phyloP scores from a whole-genome alignment of 2,888 invertebrate species.

The Ophion obscuratus region DNA sequence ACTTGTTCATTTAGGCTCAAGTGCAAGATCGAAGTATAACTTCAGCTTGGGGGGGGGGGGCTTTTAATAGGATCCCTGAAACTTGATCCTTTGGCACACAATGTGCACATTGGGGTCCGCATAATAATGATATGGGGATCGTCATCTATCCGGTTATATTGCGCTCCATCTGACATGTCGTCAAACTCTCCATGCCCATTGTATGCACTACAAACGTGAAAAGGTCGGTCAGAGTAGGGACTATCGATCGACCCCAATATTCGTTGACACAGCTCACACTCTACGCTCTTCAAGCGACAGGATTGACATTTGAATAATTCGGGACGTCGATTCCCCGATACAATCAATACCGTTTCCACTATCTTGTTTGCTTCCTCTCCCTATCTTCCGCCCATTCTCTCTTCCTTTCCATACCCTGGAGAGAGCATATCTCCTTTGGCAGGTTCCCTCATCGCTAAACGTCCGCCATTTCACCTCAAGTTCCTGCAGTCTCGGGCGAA shows the following conservation, averaged over 20 bases:
- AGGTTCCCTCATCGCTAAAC: background rate
- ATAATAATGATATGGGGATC: background rate
- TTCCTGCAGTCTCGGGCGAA: too few species aligned
- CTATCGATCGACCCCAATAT: constrained; percentile 61
- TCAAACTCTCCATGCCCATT: background rate
- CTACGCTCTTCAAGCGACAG: background rate
- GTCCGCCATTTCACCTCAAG: too few species aligned
- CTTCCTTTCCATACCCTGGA: background rate
- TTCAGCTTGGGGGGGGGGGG: too few species aligned
- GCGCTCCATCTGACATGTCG: constrained; percentile 8
- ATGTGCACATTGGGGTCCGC: background rate
- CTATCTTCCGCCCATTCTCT: background rate
- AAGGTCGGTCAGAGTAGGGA: constrained; percentile 40
- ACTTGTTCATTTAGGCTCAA: too few species aligned
- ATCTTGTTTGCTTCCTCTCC: background rate
- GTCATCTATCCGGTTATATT: constrained; percentile 24
- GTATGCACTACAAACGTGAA: constrained; percentile 11
- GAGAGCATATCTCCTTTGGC: background rate
- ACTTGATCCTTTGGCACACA: background rate
- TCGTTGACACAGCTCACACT: constrained; percentile 40
- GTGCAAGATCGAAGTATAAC: too few species aligned
- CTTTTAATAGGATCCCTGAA: background rate
- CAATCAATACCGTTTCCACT: constrained; percentile 39
- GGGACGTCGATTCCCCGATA: constrained; percentile 25
- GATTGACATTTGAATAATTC: constrained; percentile 62